Base-by-base conservation (phyloP, 2,888 invertebrate genomes). In the Archips xylosteana region DNA sequence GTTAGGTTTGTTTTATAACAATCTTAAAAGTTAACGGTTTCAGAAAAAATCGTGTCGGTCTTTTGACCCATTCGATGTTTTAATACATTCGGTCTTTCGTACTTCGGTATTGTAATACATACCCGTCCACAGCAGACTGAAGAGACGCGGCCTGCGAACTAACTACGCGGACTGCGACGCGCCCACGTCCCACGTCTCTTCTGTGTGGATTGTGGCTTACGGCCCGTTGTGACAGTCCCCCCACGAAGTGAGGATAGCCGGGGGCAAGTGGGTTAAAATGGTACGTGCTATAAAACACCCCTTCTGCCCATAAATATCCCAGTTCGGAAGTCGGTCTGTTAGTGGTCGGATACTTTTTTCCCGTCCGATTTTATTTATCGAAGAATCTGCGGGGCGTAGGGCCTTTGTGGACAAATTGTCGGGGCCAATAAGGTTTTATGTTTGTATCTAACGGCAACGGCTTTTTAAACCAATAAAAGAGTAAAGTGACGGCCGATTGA, bases 241-340 rank as follows among this genome's bases (percentile, higher is more conserved):
- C 79, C 80, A 80, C 81, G 86, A 88, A 92, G 92, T 92, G 91
- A 85, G 88, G 89, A 93, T 90, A 82, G 92, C 93, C 92, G 85
- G 89, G 88, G 92, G 93, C 93, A 88, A 93, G 88, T 89, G 89
- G 92, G 92, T 91, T 93, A 93, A 92, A 93, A 89, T 89, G 90
- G 90, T 87, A 88, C 89, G 90, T 85, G 89, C 91, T 85, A 93
- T 93, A 93, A 94, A 94, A 87, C 92, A 93, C 88, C 94, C 94
- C 92, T 91, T 88, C 89, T 90, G 89, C 88, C 91, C 92, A 94
- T 94, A 94, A 93, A 93, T 93, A 93, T 92, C 90, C 88, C 78
- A 79, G 89, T 92, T 92, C 92, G 92, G 93, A 93, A 93, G 90
- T 91, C 87, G 90, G 86, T 90, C 92, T 90, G 94, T 94, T 94